Evolutionary conservation across 2,888 invertebrate genomes (phyloP), one percentile per base, ranked within the genome.

Genomic region (Apotomis capreana): DNA sequence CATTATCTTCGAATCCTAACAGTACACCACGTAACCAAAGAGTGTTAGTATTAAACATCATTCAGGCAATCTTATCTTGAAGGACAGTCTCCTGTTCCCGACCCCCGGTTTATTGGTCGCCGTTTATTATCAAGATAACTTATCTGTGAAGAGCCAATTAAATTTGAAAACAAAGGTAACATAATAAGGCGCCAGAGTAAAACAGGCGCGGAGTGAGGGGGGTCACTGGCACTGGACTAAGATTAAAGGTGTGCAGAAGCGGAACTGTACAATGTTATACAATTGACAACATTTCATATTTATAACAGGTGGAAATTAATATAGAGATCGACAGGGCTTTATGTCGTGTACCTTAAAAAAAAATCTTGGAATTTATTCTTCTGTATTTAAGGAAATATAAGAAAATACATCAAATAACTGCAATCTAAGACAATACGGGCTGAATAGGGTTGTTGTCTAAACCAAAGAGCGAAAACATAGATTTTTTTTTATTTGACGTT

Each of bases 151-250:
- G 87, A 90, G 89, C 92, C 92, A 93, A 93, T 93, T 93, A 93
- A 92, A 93, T 91, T 92, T 92, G 89, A 92, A 92, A 92, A 92
- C 92, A 92, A 93, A 92, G 92, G 91, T 91, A 92, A 90, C 91
- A 90, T 91, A 91, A 91, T 92, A 92, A 92, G 90, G 92, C 91
- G 91, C 90, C 90, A 90, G 84, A 84, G 85, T 86, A 84, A 67
- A 85, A 84, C 81, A 73, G 75, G 75, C 76, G 74, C 78, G 76
- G 71, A 80, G 78, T 77, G 80, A n/a, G 78, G 80, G 80, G 83
- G 83, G 81, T 84, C 85, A 81, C 82, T 81, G 86, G 84, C 84
- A 82, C 83, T 81, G 84, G 78, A 78, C 75, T 5, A 13, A 68
- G 71, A 71, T 46, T 44, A 71, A 62, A 2, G 9, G 26, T 37